Percentiles rank a stretch among this genome's conserved stretches.
These are phyloP conservation scores for Plectrocnemia conspersa DNA, from an alignment of 1,140 invertebrate genomes.

Conservation along the genomic window DNA sequence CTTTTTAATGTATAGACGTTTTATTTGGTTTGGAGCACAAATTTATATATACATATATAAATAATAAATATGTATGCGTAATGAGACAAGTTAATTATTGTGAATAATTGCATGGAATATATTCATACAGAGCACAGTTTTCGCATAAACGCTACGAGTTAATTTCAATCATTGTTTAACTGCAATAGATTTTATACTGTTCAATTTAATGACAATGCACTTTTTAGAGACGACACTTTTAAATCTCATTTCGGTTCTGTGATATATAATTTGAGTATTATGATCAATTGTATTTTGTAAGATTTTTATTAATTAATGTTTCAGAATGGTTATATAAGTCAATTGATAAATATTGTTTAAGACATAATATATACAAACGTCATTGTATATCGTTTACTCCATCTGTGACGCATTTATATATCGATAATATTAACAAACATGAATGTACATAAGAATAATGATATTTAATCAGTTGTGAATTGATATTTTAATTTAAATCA, in stretches of 20 bases:
- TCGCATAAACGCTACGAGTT: not conserved
- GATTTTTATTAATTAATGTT: too few species aligned
- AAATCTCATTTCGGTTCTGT: too few species aligned
- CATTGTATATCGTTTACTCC: not conserved
- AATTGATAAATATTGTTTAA: not conserved
- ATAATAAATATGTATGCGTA: not conserved
- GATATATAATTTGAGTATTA: too few species aligned
- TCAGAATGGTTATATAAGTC: not conserved
- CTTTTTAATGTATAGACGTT: constrained; percentile 1
- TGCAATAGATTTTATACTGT: too few species aligned
- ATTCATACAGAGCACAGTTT: not conserved
- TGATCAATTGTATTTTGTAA: too few species aligned
- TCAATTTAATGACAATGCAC: too few species aligned
- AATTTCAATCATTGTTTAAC: too few species aligned
- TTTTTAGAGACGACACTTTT: too few species aligned
- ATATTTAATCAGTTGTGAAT: too few species aligned
- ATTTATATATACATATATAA: not conserved
- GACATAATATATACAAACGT: not conserved
- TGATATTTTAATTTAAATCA: too few species aligned
- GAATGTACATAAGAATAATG: not conserved
- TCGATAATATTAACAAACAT: not conserved
- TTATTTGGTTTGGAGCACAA: too few species aligned
- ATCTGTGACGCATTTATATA: not conserved
- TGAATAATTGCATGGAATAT: not conserved
- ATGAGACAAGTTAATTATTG: constrained; percentile 4